phyloP scores from a whole-genome alignment of 2,888 invertebrate genomes.

The Leptopilina syphax region DNA sequence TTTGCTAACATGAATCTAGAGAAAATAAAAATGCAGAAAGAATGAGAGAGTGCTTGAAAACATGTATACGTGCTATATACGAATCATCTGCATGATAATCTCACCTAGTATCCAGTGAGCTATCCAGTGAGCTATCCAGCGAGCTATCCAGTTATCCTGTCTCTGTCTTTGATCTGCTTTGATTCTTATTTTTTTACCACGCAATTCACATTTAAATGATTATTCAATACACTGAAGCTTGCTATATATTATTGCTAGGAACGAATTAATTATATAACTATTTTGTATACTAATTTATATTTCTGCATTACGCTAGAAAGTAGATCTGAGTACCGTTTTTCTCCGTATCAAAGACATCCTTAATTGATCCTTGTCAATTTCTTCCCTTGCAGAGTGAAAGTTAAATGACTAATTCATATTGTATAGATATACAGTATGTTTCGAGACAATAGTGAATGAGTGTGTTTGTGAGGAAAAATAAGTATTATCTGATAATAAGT shows the following conservation, averaged over 20 bases:
- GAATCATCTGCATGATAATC: slow-evolving; percentile 6
- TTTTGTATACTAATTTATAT: background rate
- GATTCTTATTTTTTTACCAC: background rate
- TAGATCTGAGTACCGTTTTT: background rate
- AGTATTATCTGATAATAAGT: background rate
- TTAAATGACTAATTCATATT: background rate
- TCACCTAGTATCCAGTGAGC: background rate
- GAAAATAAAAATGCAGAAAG: slow-evolving; percentile 8
- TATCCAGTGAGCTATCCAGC: background rate
- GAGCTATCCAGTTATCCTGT: background rate
- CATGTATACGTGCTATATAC: background rate
- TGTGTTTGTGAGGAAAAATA: background rate
- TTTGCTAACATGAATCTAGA: slow-evolving; percentile 29
- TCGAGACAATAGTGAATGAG: background rate
- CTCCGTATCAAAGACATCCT: slow-evolving; percentile 1
- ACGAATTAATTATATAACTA: background rate
- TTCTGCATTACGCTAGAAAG: slow-evolving; percentile 6
- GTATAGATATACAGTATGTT: background rate
- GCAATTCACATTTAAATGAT: background rate
- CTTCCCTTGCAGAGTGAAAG: no score
- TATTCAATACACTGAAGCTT: background rate
- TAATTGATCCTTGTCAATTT: background rate
- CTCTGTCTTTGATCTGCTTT: background rate
- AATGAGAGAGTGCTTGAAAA: background rate
- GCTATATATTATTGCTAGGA: background rate